Evolutionary conservation across 2,113 vertebrate species (phyloP).

Genomic region (Chiloscyllium plagiosum): DNA sequence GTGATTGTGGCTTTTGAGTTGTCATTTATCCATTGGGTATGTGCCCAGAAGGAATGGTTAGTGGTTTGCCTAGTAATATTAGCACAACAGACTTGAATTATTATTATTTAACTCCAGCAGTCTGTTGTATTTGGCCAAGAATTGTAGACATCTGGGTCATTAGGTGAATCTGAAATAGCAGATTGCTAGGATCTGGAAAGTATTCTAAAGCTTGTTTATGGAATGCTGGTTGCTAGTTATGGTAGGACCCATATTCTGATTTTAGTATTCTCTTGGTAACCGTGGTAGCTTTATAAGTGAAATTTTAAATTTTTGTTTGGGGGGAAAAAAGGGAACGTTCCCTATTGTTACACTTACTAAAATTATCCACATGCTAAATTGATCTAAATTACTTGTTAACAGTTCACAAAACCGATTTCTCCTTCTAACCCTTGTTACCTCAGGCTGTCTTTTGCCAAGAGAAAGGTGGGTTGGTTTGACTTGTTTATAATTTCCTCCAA

Average conservation of each 20-base stretch:
- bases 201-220: not conserved
- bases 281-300: too few relatives aligned
- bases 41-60: not conserved
- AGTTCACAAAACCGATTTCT: not conserved
- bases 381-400: not conserved
- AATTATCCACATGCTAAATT: not conserved
- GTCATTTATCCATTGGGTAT: not conserved
- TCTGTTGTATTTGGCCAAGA: not conserved
- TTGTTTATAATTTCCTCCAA: not conserved
- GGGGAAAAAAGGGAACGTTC: not conserved
- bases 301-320: not conserved
- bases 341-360: not conserved
- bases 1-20: not conserved
- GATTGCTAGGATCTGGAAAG: not conserved
- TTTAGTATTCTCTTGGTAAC: not conserved
- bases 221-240: not conserved
- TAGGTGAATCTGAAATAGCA: not conserved
- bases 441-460: not conserved
- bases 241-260: not conserved
- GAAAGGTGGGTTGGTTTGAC: not conserved
- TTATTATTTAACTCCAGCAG: not conserved
- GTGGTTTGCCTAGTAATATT: not conserved
- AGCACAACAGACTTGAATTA: not conserved
- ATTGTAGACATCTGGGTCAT: not conserved
- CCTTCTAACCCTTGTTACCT: not conserved